phyloP scores from a whole-genome alignment of 2,113 vertebrate species.

The Antigone vipio region DNA sequence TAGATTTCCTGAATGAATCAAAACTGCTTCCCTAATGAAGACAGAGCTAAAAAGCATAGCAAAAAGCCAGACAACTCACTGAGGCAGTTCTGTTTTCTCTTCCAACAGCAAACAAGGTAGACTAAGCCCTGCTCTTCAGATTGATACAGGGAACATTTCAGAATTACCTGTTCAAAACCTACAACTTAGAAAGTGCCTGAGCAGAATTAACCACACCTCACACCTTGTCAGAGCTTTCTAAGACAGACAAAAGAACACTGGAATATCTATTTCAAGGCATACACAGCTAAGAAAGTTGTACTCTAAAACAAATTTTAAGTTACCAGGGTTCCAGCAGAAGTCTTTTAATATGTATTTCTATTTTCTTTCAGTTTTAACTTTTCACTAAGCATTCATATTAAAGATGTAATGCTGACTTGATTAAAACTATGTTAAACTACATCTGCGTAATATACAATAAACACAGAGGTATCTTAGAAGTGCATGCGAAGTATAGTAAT shows the following conservation, averaged over 20 bases:
- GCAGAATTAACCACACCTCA: not conserved
- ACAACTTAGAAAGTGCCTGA: not conserved
- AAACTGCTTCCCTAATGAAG: not conserved
- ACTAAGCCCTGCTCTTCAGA: not conserved
- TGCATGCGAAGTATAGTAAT: accelerated
- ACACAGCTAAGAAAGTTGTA: not conserved
- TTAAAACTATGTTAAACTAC: not conserved
- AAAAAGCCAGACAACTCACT: not conserved
- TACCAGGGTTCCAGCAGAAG: not conserved
- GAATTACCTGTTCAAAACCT: not conserved
- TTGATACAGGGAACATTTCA: slow-evolving; percentile 48
- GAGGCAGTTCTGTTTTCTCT: not conserved
- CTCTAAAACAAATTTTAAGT: not conserved
- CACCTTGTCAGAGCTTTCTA: not conserved
- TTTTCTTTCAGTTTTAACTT: not conserved
- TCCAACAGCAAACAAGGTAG: not conserved
- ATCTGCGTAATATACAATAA: not conserved
- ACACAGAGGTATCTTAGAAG: not conserved
- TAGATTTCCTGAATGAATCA: not conserved
- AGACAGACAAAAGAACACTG: not conserved
- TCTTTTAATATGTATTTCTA: not conserved
- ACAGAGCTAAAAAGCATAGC: not conserved
- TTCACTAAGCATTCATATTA: not conserved
- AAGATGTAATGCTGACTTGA: not conserved
- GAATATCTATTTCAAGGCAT: not conserved